Evolutionary conservation across 2,797 vertebrate species (phyloP).

Genomic region (Hippoglossus hippoglossus): DNA sequence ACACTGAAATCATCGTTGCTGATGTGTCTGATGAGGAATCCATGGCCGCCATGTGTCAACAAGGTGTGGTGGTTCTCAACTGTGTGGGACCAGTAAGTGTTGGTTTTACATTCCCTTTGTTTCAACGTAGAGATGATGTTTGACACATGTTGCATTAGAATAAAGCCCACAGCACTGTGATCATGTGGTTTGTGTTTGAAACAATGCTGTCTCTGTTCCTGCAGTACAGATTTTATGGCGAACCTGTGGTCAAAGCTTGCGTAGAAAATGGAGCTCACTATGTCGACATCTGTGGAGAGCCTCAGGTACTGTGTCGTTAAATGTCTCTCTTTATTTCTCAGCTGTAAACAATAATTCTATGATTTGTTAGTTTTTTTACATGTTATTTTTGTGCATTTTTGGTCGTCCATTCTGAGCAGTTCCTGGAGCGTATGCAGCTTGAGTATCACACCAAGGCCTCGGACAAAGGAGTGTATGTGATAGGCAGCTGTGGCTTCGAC

Average conservation of each 20-base stretch:
- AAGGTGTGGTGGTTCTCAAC: constrained; percentile 87
- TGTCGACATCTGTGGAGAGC: constrained; percentile 94
- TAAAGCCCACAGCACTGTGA: not conserved
- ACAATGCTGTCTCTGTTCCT: constrained; percentile 1
- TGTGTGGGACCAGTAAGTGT: constrained; percentile 92
- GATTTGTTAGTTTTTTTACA: not conserved
- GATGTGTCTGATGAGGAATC: constrained; percentile 86
- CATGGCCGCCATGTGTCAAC: constrained; percentile 88
- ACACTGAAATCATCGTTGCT: constrained; percentile 87
- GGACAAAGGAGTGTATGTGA: constrained; percentile 87
- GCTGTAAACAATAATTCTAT: not conserved
- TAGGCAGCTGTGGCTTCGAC: constrained; percentile 94
- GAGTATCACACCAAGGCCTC: constrained; percentile 88
- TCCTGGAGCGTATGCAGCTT: constrained; percentile 88
- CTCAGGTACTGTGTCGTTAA: constrained; percentile 84
- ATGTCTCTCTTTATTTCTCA: not conserved
- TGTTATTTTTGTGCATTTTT: no score
- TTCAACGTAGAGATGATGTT: not conserved
- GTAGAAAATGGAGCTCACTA: constrained; percentile 93
- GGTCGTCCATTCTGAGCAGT: constrained; percentile 73
- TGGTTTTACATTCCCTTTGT: no score
- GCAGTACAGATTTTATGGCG: constrained; percentile 93
- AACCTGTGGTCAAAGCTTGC: constrained; percentile 92
- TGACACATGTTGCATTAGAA: not conserved
- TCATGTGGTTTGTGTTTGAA: not conserved